A percentile compares a stretch with the other conserved stretches of the same genome.
phyloP scores from a whole-genome alignment of 1,140 invertebrate species.

The Cydia splendana region DNA sequence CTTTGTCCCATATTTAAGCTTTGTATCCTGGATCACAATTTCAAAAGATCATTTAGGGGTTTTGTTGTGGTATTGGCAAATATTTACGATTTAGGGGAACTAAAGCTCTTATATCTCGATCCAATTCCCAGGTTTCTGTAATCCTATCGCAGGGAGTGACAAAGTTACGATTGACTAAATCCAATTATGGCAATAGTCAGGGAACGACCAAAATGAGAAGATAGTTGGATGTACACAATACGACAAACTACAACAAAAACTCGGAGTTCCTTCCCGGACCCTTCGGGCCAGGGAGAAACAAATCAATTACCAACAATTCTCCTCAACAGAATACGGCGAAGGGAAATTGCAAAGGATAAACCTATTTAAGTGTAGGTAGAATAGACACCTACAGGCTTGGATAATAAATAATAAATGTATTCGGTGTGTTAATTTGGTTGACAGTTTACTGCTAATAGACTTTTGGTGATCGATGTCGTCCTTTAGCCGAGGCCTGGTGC shows the following conservation, averaged over 20 bases:
- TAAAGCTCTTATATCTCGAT: neutral
- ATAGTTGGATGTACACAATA: slow-evolving; percentile 15
- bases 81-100: neutral
- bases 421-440: slow-evolving; percentile 54
- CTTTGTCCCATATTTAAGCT: slow-evolving; percentile 36
- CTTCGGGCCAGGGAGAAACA: slow-evolving; percentile 39
- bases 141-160: slow-evolving; percentile 1
- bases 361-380: slow-evolving; percentile 47
- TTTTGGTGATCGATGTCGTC: slow-evolving; percentile 51
- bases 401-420: slow-evolving; percentile 43
- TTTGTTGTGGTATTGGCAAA: neutral
- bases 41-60: neutral
- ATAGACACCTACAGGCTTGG: slow-evolving; percentile 39
- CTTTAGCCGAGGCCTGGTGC: slow-evolving; percentile 52
- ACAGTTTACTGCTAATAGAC: slow-evolving; percentile 53
- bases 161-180: slow-evolving; percentile 19
- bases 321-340: slow-evolving; percentile 38
- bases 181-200: slow-evolving; percentile 25
- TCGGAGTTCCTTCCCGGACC: slow-evolving; percentile 11
- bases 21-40: slow-evolving; percentile 38
- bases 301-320: slow-evolving; percentile 60
- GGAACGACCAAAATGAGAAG: slow-evolving; percentile 30
- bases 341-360: slow-evolving; percentile 43
- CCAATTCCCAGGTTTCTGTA: slow-evolving; percentile 1
- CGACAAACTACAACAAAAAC: slow-evolving; percentile 31